Conservation (phyloP, 2,888 invertebrate species). For the Erebia aethiops region DNA sequence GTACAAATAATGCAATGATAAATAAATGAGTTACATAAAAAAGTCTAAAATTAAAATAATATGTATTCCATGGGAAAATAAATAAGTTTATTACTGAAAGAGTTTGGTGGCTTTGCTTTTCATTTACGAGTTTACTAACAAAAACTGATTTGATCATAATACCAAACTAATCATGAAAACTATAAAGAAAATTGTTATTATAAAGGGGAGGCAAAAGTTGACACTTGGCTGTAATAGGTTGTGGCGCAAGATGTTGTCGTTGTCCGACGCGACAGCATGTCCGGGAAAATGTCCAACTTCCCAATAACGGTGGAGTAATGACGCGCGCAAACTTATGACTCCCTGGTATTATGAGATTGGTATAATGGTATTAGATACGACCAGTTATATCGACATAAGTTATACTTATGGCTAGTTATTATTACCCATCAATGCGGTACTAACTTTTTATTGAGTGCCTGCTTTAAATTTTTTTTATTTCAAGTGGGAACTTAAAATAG, state of each 20-base stretch:
- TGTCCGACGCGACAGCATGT: conserved; percentile 54
- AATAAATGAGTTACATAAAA: no score
- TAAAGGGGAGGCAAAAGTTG: conserved; percentile 43
- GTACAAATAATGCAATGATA: no score
- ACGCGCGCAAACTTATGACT: conserved; percentile 65
- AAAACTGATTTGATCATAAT: conserved; percentile 18
- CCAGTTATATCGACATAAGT: conserved; percentile 17
- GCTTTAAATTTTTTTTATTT: background rate
- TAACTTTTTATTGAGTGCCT: conserved; percentile 8
- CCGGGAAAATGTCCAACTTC: conserved; percentile 70
- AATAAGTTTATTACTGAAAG: no score
- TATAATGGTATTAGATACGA: conserved; percentile 7
- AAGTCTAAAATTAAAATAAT: no score
- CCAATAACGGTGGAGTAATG: conserved; percentile 76
- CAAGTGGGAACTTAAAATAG: background rate
- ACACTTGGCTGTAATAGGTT: conserved; percentile 77
- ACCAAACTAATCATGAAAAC: conserved; percentile 32
- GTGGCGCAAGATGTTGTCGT: conserved; percentile 77
- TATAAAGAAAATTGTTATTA: conserved; percentile 32
- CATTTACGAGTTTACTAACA: no score
- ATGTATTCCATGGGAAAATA: no score
- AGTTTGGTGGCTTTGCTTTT: no score
- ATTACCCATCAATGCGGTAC: conserved; percentile 3
- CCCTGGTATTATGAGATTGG: conserved; percentile 53
- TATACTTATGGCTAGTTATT: background rate